A percentile compares a stretch with the other conserved stretches of the same genome.
Evolutionary conservation across 1,140 invertebrate genomes (phyloP).

Genomic region (Drosophila rufa): DNA sequence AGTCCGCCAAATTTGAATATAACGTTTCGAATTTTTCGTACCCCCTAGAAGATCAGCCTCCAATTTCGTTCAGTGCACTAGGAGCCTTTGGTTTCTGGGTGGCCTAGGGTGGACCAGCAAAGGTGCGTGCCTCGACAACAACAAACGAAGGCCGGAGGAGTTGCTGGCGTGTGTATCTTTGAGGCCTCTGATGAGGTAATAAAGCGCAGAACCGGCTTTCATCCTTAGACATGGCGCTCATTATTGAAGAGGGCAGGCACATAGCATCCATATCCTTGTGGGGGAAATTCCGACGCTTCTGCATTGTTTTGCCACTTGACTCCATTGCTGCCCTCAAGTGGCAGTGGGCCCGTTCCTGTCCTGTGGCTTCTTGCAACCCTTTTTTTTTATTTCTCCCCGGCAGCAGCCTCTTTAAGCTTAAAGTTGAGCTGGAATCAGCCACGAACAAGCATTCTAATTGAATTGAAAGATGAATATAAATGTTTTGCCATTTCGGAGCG

Average conservation of each 20-base stretch:
- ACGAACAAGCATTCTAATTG: conserved; percentile 26
- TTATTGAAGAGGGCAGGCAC: conserved; percentile 64
- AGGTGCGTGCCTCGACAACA: conserved; percentile 66
- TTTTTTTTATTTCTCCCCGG: conserved; percentile 21
- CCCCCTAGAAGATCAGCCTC: background rate
- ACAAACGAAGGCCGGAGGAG: conserved; percentile 11
- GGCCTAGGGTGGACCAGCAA: conserved; percentile 3
- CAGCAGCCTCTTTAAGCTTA: conserved; percentile 22
- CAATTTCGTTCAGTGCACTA: background rate
- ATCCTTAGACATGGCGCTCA: conserved; percentile 74
- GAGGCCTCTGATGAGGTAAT: conserved; percentile 39
- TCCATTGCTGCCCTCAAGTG: conserved; percentile 78
- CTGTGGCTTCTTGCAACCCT: conserved; percentile 46
- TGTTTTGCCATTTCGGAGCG: conserved; percentile 66
- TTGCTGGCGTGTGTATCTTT: conserved; percentile 12
- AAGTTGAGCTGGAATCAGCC: conserved; percentile 13
- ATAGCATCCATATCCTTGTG: conserved; percentile 31
- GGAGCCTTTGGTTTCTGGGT: background rate
- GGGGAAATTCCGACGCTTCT: conserved; percentile 72
- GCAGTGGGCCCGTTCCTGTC: conserved; percentile 17
- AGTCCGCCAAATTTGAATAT: too few relatives aligned
- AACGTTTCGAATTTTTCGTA: too few relatives aligned
- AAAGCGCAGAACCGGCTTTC: conserved; percentile 55
- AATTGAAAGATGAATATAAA: conserved; percentile 59
- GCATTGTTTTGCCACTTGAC: conserved; percentile 80